Conservation (phyloP, 2,797 vertebrate genomes). For the Chiloscyllium punctatum region DNA sequence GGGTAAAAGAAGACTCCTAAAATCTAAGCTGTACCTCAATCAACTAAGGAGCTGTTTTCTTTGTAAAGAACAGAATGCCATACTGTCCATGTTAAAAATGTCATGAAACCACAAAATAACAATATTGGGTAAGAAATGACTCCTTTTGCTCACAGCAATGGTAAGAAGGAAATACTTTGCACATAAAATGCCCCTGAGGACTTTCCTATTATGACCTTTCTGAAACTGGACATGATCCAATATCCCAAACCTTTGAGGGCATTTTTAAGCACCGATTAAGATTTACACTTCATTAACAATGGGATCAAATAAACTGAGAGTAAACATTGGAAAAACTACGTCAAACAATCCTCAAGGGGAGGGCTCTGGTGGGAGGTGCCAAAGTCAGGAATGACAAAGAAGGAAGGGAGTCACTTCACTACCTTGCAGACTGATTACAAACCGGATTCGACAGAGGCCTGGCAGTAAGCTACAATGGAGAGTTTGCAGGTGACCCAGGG, state of each 20-base stretch:
- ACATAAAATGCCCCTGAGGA: neutral
- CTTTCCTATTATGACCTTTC: neutral
- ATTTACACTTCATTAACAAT: slow-evolving; percentile 7
- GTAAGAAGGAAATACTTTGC: neutral
- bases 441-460: neutral
- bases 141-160: neutral
- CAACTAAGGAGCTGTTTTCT: neutral
- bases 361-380: neutral
- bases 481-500: neutral
- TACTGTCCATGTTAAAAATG: neutral
- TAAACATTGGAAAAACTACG: neutral
- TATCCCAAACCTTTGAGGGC: neutral
- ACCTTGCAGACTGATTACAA: neutral
- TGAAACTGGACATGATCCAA: neutral
- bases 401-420: neutral
- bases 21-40: neutral
- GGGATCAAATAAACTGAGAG: neutral
- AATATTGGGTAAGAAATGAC: neutral
- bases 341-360: neutral
- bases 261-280: slow-evolving; percentile 20
- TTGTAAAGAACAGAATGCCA: neutral
- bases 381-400: neutral
- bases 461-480: neutral
- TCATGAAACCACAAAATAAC: neutral
- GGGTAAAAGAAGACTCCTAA: neutral